A percentile compares a stretch with the other conserved stretches of the same genome.
Evolutionary conservation across 2,113 vertebrate genomes (phyloP).

Genomic region (Ammodytes dubius): DNA sequence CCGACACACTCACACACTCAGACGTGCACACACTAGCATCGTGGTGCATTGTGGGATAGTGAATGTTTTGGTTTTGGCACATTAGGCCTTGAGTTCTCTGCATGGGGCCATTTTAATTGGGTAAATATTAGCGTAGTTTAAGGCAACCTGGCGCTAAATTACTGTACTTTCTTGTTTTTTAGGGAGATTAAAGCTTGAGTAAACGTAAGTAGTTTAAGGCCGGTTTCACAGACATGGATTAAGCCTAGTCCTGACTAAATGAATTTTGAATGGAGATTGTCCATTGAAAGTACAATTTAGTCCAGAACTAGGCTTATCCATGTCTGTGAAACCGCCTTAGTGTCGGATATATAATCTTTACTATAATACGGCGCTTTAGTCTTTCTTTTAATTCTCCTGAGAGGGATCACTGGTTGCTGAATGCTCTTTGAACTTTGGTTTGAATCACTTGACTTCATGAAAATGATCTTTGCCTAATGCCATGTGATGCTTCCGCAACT

Average conservation of each 20-base stretch:
- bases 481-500: slow-evolving; percentile 64
- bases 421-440: slow-evolving; percentile 83
- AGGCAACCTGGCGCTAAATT: not conserved
- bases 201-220: slow-evolving; percentile 30
- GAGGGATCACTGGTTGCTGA: slow-evolving; percentile 86
- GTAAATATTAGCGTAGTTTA: slow-evolving; percentile 23
- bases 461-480: slow-evolving; percentile 67
- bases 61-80: slow-evolving; percentile 85
- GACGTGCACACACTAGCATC: slow-evolving; percentile 81
- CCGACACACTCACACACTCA: slow-evolving; percentile 45
- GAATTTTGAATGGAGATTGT: too few species aligned
- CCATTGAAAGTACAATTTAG: too few species aligned
- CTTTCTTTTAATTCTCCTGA: slow-evolving; percentile 79
- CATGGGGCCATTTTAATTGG: slow-evolving; percentile 79
- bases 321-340: too few species aligned
- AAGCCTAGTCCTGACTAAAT: too few species aligned
- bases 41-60: slow-evolving; percentile 88
- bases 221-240: too few species aligned
- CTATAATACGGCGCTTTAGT: slow-evolving; percentile 8
- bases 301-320: too few species aligned
- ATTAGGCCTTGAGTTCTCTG: slow-evolving; percentile 76
- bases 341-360: not conserved
- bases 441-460: slow-evolving; percentile 79
- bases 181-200: slow-evolving; percentile 41
- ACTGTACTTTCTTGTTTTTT: slow-evolving; percentile 3